phyloP scores from a whole-genome alignment of 2,888 invertebrate species.

The Volucella inflata region DNA sequence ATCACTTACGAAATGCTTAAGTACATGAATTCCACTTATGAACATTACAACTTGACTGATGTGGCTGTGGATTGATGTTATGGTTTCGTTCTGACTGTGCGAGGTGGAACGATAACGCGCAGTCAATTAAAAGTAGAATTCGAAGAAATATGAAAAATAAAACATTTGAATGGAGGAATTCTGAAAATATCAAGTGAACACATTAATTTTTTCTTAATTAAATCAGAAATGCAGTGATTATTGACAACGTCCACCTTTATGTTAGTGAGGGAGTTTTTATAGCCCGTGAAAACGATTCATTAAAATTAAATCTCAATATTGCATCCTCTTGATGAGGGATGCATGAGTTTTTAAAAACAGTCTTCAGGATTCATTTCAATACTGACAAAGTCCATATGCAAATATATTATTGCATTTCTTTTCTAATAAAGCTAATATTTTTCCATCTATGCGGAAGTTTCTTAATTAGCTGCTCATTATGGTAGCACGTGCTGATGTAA shows the following conservation, averaged over 20 bases:
- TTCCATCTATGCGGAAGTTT: too few relatives aligned
- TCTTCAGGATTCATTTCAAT: too few relatives aligned
- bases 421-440: too few relatives aligned
- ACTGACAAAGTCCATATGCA: too few relatives aligned
- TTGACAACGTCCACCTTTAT: constrained; percentile 7
- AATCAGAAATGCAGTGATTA: constrained; percentile 27
- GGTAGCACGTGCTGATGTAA: too few relatives aligned
- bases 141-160: neutral
- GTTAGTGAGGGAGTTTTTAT: neutral
- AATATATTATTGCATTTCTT: too few relatives aligned
- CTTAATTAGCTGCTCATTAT: too few relatives aligned
- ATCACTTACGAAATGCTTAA: constrained; percentile 53
- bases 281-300: too few relatives aligned
- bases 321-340: too few relatives aligned
- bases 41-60: constrained; percentile 57
- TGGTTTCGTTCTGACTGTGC: constrained; percentile 8
- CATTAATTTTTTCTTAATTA: constrained; percentile 44
- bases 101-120: constrained; percentile 34
- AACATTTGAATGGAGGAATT: constrained; percentile 4
- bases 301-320: too few relatives aligned
- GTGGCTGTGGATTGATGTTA: constrained; percentile 56
- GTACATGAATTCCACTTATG: constrained; percentile 64
- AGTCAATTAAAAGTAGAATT: constrained; percentile 65
- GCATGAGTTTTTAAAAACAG: too few relatives aligned
- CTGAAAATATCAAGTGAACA: constrained; percentile 1